Conservation (phyloP, 1,140 invertebrate genomes). For the Colletes latitarsis region DNA sequence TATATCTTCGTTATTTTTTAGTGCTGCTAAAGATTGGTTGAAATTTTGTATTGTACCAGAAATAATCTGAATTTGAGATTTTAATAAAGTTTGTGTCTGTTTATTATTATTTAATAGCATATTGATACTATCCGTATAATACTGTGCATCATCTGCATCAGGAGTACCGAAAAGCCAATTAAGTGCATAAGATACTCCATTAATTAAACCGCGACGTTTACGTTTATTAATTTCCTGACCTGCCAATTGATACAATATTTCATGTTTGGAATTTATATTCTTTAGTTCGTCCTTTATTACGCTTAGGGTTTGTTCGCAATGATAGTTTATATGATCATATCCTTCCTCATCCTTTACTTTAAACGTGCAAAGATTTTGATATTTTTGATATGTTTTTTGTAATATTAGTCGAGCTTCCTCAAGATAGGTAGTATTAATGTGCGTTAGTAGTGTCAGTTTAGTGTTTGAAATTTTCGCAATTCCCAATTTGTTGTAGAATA, state of each 20-base stretch:
- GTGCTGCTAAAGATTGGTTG: slow-evolving; percentile 9
- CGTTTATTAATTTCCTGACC: not conserved
- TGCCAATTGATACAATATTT: not conserved
- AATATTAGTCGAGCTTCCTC: not conserved
- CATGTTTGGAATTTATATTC: not conserved
- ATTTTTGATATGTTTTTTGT: not conserved
- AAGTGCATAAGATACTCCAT: not conserved
- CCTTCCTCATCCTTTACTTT: too few relatives aligned
- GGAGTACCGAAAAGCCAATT: not conserved
- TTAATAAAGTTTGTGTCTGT: not conserved
- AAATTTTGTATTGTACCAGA: slow-evolving; percentile 2
- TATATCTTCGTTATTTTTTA: not conserved
- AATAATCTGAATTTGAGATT: slow-evolving; percentile 2
- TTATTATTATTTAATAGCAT: not conserved
- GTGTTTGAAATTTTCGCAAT: not conserved
- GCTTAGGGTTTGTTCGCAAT: not conserved
- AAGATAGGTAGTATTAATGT: not conserved
- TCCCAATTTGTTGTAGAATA: not conserved
- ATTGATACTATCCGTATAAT: slow-evolving; percentile 13
- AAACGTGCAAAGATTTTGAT: not conserved
- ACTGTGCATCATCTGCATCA: not conserved
- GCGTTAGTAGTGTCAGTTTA: not conserved
- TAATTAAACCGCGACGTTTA: not conserved
- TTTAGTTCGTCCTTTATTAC: not conserved
- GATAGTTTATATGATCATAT: not conserved